Conservation (phyloP, 2,113 vertebrate genomes). For the Gadus macrocephalus region DNA sequence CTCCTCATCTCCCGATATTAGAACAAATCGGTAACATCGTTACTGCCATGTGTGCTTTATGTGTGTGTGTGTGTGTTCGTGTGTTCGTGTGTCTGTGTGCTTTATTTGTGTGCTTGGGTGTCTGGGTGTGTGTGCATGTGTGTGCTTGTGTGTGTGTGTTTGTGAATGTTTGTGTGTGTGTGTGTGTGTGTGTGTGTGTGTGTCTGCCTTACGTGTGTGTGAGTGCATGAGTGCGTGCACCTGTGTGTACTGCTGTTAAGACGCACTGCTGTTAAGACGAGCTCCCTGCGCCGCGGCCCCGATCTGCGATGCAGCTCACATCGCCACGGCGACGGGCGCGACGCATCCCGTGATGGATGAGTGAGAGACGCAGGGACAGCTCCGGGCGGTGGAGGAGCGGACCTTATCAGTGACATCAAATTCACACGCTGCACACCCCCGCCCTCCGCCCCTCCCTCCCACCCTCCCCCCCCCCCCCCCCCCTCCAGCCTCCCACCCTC, state of each 20-base stretch:
- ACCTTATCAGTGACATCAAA: conserved; percentile 27
- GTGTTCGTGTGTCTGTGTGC: too few relatives aligned
- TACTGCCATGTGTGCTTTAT: too few relatives aligned
- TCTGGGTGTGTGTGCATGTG: too few relatives aligned
- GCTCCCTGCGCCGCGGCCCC: not conserved
- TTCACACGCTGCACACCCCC: conserved; percentile 8
- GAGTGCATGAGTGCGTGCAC: not conserved
- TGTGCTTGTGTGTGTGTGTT: too few relatives aligned
- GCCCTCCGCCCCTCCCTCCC: not conserved
- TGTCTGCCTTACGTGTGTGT: not conserved
- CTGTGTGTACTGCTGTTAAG: not conserved
- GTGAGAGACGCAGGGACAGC: conserved; percentile 21
- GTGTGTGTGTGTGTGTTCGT: too few relatives aligned
- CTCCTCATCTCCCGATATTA: too few relatives aligned
- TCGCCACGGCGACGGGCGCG: not conserved
- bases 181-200: conserved; percentile 6
- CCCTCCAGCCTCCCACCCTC: not conserved
- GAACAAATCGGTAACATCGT: too few relatives aligned
- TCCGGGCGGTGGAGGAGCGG: conserved; percentile 15
- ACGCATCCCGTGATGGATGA: conserved; percentile 26
- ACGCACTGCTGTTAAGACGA: not conserved
- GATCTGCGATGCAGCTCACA: conserved; percentile 8
- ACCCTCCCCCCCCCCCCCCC: not conserved
- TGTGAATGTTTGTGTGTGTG: not conserved
- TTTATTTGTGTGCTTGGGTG: too few relatives aligned